These are phyloP conservation scores for Orthosia incerta DNA, from an alignment of 2,888 invertebrate species.

Conservation along the genomic window DNA sequence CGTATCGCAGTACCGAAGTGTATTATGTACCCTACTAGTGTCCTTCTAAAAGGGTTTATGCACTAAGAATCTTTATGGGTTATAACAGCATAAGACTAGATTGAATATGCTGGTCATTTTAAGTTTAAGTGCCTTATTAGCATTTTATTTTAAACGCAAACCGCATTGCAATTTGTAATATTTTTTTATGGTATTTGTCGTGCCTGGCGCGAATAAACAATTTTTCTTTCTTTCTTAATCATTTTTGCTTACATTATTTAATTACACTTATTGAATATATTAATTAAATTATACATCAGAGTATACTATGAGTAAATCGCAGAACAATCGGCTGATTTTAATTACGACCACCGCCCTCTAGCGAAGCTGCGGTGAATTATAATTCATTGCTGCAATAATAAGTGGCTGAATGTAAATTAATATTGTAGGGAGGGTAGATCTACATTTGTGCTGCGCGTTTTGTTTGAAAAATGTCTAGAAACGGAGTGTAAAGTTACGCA, in stretches of 20 bases:
- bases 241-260: slow-evolving; percentile 23
- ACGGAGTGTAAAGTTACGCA: slow-evolving; percentile 36
- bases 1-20: slow-evolving; percentile 8
- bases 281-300: slow-evolving; percentile 49
- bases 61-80: background rate
- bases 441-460: slow-evolving; percentile 38
- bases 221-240: background rate
- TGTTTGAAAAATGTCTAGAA: slow-evolving; percentile 55
- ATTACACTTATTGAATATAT: slow-evolving; percentile 36
- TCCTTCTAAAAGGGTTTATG: background rate
- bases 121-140: background rate
- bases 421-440: slow-evolving; percentile 40
- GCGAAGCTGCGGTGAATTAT: slow-evolving; percentile 64
- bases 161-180: slow-evolving; percentile 9
- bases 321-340: slow-evolving; percentile 70
- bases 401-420: slow-evolving; percentile 63
- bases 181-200: too few species aligned
- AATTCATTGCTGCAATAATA: slow-evolving; percentile 72
- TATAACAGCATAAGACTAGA: background rate
- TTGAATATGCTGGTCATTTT: background rate
- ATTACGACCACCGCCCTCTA: slow-evolving; percentile 65
- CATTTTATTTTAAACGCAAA: slow-evolving; percentile 12
- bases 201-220: too few species aligned
- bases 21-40: slow-evolving; percentile 8
- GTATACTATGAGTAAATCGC: slow-evolving; percentile 54